Base-by-base conservation (phyloP, 1,140 invertebrate genomes). In the Pissodes strobi region DNA sequence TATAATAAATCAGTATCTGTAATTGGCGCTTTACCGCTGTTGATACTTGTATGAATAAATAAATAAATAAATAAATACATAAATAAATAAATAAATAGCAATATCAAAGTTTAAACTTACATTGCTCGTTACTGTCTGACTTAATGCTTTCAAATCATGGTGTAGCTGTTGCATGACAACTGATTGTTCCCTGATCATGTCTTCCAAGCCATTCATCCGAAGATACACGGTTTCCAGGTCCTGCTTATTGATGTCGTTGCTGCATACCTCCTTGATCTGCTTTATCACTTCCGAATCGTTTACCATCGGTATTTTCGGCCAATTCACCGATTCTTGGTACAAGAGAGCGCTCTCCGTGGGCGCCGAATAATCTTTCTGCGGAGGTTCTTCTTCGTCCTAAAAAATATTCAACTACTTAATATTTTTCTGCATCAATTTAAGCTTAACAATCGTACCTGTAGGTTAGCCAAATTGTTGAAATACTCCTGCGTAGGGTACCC, bases 301-400 rank as follows among this genome's bases (percentile, higher is more conserved):
- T 6, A 69, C 66, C 6, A 78, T 69, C 2, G 81, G 80, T 41
- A 83, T 79, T 71, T 81, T 79, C 2, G 78, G 77, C 82, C 82
- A 68, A 9, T 64, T 66, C 41, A 55, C 10, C 9, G 41, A 22
- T 3, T 69, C 64, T 30, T 57, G 63, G 34, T 66, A 69, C 1
- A 59, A 12, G 2, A 60, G 17, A 22, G 10, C 53, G n/a, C n/a
- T 60, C 9, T 66, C 62, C 9, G 27, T 55, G 8, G 38, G 15
- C 8, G 30, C 63, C 6, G 53, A 64, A 45, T 62, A 69, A 18
- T 69, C 68, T 37, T 69, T 66, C 43, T 66, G 59, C 0, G 68
- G 59, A n/a, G 49, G 43, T 55, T 64, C 64, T 38, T 64, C 46
- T 30, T 66, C 59, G 6, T 64, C 25, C 25, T 27, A 27, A 27